phyloP scores from a whole-genome alignment of 2,797 vertebrate genomes.

The Sorex maritimensis region DNA sequence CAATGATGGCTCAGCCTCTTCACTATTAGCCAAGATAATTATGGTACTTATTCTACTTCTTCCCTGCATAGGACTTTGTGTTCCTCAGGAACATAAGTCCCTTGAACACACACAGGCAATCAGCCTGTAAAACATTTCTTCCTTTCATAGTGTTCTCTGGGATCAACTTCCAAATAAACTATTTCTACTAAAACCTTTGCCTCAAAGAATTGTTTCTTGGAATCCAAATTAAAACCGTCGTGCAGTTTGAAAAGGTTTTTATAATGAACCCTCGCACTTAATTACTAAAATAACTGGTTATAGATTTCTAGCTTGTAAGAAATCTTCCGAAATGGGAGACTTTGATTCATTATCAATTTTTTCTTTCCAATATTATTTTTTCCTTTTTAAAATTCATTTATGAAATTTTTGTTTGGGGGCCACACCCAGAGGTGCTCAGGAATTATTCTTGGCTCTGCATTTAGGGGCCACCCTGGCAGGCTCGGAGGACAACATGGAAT shows the following conservation, averaged over 20 bases:
- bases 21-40: not conserved
- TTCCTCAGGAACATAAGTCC: too few relatives aligned
- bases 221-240: not conserved
- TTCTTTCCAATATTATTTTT: too few relatives aligned
- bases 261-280: not conserved
- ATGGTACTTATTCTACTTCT: too few relatives aligned
- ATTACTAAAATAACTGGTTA: constrained; percentile 5
- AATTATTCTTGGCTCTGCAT: too few relatives aligned
- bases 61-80: too few relatives aligned
- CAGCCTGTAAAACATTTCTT: not conserved
- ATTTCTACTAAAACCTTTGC: not conserved
- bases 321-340: constrained; percentile 47
- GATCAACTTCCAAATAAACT: not conserved
- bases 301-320: constrained; percentile 31
- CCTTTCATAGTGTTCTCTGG: not conserved
- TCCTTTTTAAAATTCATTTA: too few relatives aligned
- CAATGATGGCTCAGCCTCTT: not conserved
- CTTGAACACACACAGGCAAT: too few relatives aligned
- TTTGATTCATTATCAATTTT: not conserved
- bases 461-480: too few relatives aligned
- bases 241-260: not conserved
- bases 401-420: too few relatives aligned
- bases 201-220: not conserved
- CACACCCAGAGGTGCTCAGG: too few relatives aligned
- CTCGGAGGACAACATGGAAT: too few relatives aligned